These are phyloP conservation scores for Pachypanchax playfairii DNA, from an alignment of 2,113 vertebrate species.

Conservation along the genomic window DNA sequence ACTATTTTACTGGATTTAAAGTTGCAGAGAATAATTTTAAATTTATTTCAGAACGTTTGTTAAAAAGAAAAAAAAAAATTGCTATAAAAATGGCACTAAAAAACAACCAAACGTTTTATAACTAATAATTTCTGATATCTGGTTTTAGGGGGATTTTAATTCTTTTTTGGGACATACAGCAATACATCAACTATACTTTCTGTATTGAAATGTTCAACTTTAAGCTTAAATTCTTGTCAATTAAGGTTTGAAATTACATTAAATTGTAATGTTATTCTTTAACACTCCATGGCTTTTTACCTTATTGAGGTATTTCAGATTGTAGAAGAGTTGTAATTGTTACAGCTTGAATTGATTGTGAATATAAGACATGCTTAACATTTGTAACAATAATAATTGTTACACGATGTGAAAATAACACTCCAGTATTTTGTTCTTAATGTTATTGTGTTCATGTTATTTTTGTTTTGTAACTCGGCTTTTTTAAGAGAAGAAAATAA, in stretches of 20 bases:
- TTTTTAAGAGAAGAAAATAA: constrained; percentile 40
- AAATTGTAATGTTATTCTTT: not conserved
- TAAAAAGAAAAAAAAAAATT: not conserved
- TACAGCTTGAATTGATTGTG: not conserved
- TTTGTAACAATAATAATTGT: constrained; percentile 15
- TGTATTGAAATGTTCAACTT: not conserved
- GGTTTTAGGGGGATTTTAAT: not conserved
- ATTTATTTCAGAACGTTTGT: too few relatives aligned
- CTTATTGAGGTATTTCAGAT: not conserved
- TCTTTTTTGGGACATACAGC: not conserved
- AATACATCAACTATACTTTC: too few relatives aligned
- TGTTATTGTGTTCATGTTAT: constrained; percentile 24
- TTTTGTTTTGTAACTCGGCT: constrained; percentile 12
- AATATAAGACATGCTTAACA: constrained; percentile 4
- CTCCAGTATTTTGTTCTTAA: constrained; percentile 31
- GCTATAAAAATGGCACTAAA: not conserved
- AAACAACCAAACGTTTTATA: not conserved
- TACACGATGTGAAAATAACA: constrained; percentile 34
- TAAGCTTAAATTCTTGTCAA: not conserved
- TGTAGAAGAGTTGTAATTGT: constrained; percentile 5
- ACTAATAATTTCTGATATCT: not conserved
- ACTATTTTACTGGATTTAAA: too few relatives aligned
- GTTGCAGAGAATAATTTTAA: too few relatives aligned
- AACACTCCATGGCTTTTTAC: not conserved
- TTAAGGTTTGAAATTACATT: constrained; percentile 9